phyloP scores from a whole-genome alignment of 2,888 invertebrate species.

The Antheraea yamamai region DNA sequence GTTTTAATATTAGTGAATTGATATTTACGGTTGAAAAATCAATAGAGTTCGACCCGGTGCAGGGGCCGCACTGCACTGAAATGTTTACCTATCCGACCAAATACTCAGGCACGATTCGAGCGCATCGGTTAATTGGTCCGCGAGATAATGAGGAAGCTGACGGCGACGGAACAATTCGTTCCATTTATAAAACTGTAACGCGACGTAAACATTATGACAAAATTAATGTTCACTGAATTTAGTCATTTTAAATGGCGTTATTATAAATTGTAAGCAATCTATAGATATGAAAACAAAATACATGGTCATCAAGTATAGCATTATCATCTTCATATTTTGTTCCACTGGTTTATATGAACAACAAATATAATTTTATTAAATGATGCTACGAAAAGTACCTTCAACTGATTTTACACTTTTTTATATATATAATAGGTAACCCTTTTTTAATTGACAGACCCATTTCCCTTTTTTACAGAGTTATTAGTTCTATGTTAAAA shows the following conservation, averaged over 20 bases:
- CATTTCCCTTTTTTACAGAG: not conserved
- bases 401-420: too few relatives aligned
- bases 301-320: not conserved
- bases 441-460: not conserved
- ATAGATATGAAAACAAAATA: not conserved
- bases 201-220: constrained; percentile 67
- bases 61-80: constrained; percentile 34
- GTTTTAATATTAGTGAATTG: constrained; percentile 6
- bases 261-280: not conserved
- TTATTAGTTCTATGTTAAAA: not conserved
- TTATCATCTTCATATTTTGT: not conserved
- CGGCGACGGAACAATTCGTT: constrained; percentile 77
- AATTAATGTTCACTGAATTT: constrained; percentile 21
- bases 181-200: constrained; percentile 71
- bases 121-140: constrained; percentile 66
- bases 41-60: constrained; percentile 32
- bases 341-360: too few relatives aligned
- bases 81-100: constrained; percentile 64
- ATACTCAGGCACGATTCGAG: constrained; percentile 45
- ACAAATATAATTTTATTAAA: too few relatives aligned
- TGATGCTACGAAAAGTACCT: too few relatives aligned
- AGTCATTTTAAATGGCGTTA: constrained; percentile 16
- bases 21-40: constrained; percentile 16
- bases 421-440: not conserved
- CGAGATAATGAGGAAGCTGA: constrained; percentile 78